These are phyloP conservation scores for Ormyrus pomaceus DNA, from an alignment of 2,888 invertebrate species.

Conservation along the genomic window DNA sequence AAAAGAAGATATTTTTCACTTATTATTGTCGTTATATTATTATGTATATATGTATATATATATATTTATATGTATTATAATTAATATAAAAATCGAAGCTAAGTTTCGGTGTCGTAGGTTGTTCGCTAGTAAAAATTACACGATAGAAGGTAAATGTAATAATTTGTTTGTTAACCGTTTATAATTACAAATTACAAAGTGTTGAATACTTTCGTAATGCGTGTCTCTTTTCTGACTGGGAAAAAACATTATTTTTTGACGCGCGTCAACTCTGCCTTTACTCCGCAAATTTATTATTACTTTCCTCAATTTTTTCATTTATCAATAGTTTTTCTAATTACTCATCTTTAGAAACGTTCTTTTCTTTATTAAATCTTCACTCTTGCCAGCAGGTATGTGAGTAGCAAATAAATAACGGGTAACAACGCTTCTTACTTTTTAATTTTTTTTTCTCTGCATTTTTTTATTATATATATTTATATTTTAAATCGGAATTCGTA, in stretches of 20 bases:
- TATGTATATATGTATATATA: conserved; percentile 48
- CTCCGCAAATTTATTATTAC: conserved; percentile 22
- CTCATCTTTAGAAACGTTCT: background rate
- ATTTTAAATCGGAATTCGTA: conserved; percentile 65
- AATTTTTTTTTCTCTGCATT: conserved; percentile 31
- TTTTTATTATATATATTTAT: conserved; percentile 38
- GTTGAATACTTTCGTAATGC: conserved; percentile 47
- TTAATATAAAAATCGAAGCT: conserved; percentile 59
- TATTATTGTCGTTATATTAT: conserved; percentile 57
- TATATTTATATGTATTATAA: conserved; percentile 50
- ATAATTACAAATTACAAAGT: conserved; percentile 57
- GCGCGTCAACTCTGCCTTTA: conserved; percentile 33
- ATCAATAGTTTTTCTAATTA: background rate
- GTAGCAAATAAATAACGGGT: conserved; percentile 49
- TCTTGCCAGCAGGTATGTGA: conserved; percentile 42
- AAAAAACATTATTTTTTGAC: conserved; percentile 43
- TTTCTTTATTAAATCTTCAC: conserved; percentile 15
- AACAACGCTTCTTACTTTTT: conserved; percentile 45
- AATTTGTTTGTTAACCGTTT: conserved; percentile 47
- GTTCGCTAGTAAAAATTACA: conserved; percentile 59
- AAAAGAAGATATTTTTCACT: conserved; percentile 55
- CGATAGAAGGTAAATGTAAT: conserved; percentile 55
- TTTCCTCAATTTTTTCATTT: conserved; percentile 27
- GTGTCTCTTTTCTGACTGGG: conserved; percentile 31
- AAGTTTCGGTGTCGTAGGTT: conserved; percentile 57